Conservation (phyloP, 1,140 invertebrate genomes). For the Trichonephila clavipes region DNA sequence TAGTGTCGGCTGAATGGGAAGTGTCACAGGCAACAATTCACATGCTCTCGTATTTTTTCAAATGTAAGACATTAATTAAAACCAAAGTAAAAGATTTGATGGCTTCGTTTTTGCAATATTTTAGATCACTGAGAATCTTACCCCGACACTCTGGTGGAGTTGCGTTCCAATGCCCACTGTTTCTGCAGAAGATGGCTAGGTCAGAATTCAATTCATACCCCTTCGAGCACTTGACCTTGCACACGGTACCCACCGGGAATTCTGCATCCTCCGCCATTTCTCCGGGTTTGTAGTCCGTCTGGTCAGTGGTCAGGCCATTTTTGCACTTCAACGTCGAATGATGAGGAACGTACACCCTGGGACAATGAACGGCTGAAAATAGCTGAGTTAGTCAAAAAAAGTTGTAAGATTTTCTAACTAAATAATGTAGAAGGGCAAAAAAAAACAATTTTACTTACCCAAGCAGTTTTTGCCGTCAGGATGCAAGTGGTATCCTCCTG, state of each 20-base stretch:
- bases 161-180: constrained; percentile 31
- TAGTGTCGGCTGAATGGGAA: no score
- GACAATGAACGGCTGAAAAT: constrained; percentile 2
- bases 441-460: constrained; percentile 77
- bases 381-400: background rate
- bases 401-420: background rate
- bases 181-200: background rate
- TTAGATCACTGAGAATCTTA: background rate
- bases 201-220: background rate
- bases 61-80: no score
- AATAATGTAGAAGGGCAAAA: background rate
- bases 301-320: background rate
- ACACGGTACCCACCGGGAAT: background rate
- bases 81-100: no score
- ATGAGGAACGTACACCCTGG: constrained; percentile 2
- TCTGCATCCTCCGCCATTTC: background rate
- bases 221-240: constrained; percentile 16
- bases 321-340: constrained; percentile 1
- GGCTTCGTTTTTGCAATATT: no score
- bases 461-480: constrained; percentile 83
- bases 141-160: background rate
- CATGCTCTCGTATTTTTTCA: no score
- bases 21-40: no score
- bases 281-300: background rate
- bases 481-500: constrained; percentile 85